A percentile compares a stretch with the other conserved stretches of the same genome.
Evolutionary conservation across 2,888 invertebrate genomes (phyloP).

Genomic region (Andrena hattorfiana): DNA sequence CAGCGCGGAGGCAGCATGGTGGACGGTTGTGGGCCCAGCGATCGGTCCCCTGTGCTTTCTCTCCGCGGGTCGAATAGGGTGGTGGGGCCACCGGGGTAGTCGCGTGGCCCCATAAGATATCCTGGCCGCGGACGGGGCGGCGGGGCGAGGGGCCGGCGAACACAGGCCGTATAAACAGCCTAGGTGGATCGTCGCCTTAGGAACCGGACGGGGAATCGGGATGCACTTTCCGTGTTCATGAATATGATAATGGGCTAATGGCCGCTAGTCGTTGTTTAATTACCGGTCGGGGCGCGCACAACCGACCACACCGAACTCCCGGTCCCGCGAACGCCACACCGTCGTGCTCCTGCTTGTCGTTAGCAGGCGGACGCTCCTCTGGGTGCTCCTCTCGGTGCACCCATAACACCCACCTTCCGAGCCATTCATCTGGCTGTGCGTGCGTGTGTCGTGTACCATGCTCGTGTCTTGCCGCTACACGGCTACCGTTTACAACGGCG

Average conservation of each 20-base stretch:
- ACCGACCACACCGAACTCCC: constrained; percentile 69
- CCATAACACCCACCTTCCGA: constrained; percentile 57
- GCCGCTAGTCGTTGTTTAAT: constrained; percentile 84
- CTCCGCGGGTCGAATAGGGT: constrained; percentile 29
- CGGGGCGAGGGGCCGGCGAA: constrained; percentile 38
- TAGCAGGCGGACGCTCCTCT: constrained; percentile 25
- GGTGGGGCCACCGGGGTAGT: constrained; percentile 77
- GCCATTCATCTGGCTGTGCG: constrained; percentile 76
- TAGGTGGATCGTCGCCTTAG: constrained; percentile 45
- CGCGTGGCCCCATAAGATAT: constrained; percentile 78
- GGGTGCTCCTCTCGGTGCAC: constrained; percentile 43
- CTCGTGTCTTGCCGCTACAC: constrained; percentile 71
- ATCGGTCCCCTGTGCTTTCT: constrained; percentile 26
- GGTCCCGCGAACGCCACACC: constrained; percentile 51
- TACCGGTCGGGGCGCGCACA: constrained; percentile 76
- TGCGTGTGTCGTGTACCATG: constrained; percentile 76
- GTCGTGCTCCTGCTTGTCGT: constrained; percentile 46
- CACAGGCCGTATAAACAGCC: constrained; percentile 55
- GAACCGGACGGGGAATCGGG: constrained; percentile 79
- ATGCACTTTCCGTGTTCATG: constrained; percentile 85
- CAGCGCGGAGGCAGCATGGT: constrained; percentile 11
- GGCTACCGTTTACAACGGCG: constrained; percentile 77
- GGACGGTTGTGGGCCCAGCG: constrained; percentile 12
- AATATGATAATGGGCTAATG: constrained; percentile 85
- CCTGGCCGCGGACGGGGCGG: constrained; percentile 36